Evolutionary conservation across 2,797 vertebrate species (phyloP), one percentile per base, ranked within the genome.

Genomic region (Clarias laeviceps): DNA sequence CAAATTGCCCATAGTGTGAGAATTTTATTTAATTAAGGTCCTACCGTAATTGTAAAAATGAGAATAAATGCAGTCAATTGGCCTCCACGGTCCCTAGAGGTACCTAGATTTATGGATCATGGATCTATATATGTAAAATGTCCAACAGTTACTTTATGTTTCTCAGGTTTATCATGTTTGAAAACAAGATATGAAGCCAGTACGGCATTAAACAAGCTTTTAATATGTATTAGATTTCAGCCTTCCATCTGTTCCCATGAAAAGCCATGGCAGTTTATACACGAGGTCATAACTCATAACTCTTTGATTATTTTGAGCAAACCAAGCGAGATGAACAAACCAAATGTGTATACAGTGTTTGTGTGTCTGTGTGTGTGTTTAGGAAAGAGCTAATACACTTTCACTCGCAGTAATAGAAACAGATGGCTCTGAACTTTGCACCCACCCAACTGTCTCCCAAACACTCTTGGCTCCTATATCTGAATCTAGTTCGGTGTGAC

Each of bases 351-450:
- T 64, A 22, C 20, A 59, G 69, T 74, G 74, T 22, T 27, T 57
- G 15, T 27, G 22, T 83, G 34, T 62, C 20, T 72, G 68, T 27
- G 70, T 50, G 40, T 86, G 85, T 82, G 37, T 70, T 85, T 72
- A 50, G 57, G 64, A 62, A 84, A 80, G 87, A 87, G 11, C 68
- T 89, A 88, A 90, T 82, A 86, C 83, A 73, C 84, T 89, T 87
- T 84, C 86, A 85, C 84, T 88, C 70, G 72, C 76, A 86, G 78
- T 88, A 89, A 90, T 89, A 86, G 81, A 87, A 89, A 86, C 88
- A 91, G 90, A 91, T 90, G 88, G 83, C 84, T 66, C 68, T 90
- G 85, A 90, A 88, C 88, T 90, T 89, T 88, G 61, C 80, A 87
- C 77, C 82, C 82, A 78, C 59, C 77, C 81, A 54, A 68, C 80